Base-by-base conservation (phyloP, 1,140 invertebrate species). In the Caenorhabditis inopinata region DNA sequence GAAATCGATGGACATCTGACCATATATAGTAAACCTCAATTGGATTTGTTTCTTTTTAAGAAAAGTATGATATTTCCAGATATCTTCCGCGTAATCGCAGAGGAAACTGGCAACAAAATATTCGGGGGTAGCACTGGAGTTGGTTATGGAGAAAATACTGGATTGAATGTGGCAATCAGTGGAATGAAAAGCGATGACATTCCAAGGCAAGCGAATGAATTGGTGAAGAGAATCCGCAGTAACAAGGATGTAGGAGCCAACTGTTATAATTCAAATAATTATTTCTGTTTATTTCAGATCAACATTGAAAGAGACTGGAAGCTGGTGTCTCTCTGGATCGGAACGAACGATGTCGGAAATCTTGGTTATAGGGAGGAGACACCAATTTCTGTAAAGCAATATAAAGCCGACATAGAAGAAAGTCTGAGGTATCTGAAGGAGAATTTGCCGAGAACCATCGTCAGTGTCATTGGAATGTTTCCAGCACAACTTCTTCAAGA, bases 291-390 rank as follows among this genome's bases (percentile, higher is more conserved):
- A 14, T 75, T 75, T 18, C 48, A 78, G 76, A 53, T 78, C 25
- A 29, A 78, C 21, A n/a, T 78, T 35, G 18, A 78, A 2, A 35
- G 68, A 2, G 76, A 78, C 42, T 78, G 76, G 76, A 78, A 78
- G 18, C 29, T 78, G 1, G 53, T 78, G 6, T 58, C 76, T 6
- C 49, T 78, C 11, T 78, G 49, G 32, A 78, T 78, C n/a, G 76
- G 76, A 46, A 78, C 76, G 11, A 78, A 78, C 38, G 76, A 78
- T 46, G 53, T 78, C 51, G 49, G 76, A 46, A 68, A 62, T 25
- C 38, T 78, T 5, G 53, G 76, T n/a, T 78, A 53, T 21, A 3
- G 53, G 27, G 3, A 2, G 2, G 14, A 23, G 14, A 18, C 42
- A 18, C 38, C 29, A 18, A 78, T 58, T 75, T 29, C 42, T 32